Evolutionary conservation across 2,888 invertebrate genomes (phyloP).

Genomic region (Odontomyia ornata): DNA sequence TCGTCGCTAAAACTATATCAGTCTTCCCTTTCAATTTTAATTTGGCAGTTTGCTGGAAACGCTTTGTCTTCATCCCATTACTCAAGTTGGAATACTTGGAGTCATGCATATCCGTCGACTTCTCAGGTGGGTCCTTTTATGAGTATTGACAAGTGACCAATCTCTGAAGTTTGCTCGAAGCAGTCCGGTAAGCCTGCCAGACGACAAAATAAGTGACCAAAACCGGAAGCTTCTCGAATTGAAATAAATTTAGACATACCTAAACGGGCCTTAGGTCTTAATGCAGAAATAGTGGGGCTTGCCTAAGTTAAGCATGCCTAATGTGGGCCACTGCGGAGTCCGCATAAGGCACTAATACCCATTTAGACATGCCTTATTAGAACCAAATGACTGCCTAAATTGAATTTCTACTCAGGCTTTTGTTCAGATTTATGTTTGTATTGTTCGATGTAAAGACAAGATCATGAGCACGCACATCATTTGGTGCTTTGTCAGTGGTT

Average conservation of each 20-base stretch:
- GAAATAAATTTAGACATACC: no score
- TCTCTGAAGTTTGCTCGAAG: conserved; percentile 64
- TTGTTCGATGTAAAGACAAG: conserved; percentile 61
- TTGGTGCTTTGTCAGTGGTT: conserved; percentile 67
- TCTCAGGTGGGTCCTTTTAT: conserved; percentile 51
- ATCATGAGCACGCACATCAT: conserved; percentile 69
- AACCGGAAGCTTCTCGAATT: no score
- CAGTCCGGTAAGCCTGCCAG: conserved; percentile 71
- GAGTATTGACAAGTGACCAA: conserved; percentile 54
- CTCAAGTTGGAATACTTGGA: conserved; percentile 65
- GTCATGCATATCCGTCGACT: conserved; percentile 52
- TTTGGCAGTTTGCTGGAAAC: conserved; percentile 55
- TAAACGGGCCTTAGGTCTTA: no score
- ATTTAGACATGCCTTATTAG: no score
- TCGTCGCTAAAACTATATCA: conserved; percentile 49
- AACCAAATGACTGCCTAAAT: no score
- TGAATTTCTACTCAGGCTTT: no score
- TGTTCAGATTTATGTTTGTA: conserved; percentile 54
- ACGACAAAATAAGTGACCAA: conserved; percentile 74
- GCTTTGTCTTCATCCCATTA: conserved; percentile 64
- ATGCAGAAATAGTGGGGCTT: no score
- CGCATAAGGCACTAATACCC: no score
- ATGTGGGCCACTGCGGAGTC: no score
- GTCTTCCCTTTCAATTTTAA: conserved; percentile 49
- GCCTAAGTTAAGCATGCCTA: no score